phyloP scores from a whole-genome alignment of 2,113 vertebrate genomes.

The Ramphastos sulfuratus region DNA sequence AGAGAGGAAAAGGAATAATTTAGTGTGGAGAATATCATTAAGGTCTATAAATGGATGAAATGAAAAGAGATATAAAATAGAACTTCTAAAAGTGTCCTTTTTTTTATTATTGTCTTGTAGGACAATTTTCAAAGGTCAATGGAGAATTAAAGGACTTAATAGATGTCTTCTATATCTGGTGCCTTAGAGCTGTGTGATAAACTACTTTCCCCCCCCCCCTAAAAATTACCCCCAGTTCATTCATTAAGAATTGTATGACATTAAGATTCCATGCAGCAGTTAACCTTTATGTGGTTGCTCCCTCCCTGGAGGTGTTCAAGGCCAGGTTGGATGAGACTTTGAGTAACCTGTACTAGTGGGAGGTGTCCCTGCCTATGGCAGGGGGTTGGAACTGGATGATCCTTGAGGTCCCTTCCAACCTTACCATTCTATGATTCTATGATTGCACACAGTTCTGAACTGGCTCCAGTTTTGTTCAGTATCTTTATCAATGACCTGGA shows the following conservation, averaged over 20 bases:
- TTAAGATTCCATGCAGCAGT: neutral
- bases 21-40: neutral
- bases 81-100: neutral
- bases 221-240: neutral
- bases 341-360: too few species aligned
- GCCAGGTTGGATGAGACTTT: too few species aligned
- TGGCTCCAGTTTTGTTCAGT: too few species aligned
- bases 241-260: neutral
- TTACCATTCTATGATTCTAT: too few species aligned
- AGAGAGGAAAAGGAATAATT: neutral
- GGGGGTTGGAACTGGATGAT: too few species aligned
- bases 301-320: neutral
- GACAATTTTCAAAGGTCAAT: neutral
- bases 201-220: neutral
- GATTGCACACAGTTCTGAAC: too few species aligned
- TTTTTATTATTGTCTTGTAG: neutral
- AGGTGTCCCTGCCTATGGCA: too few species aligned
- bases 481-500: too few species aligned
- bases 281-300: neutral
- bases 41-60: neutral
- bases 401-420: too few species aligned
- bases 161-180: neutral
- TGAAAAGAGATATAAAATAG: neutral
- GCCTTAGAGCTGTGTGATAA: neutral
- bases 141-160: neutral